These are phyloP conservation scores for Drosophila elegans DNA, from an alignment of 1,140 invertebrate species.

Conservation along the genomic window DNA sequence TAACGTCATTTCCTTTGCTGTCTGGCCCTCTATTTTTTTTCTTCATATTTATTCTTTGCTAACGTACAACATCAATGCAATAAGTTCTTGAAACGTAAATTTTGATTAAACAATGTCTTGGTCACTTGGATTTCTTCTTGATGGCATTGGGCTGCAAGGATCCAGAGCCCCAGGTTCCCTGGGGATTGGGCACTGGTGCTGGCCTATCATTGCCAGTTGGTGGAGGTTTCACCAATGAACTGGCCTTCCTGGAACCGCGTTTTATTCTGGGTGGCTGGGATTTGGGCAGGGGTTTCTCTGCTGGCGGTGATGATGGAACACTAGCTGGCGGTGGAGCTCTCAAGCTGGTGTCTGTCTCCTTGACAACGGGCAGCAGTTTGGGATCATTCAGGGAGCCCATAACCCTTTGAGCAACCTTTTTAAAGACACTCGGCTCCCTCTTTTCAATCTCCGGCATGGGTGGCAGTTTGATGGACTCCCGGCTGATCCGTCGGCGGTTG, in stretches of 20 bases:
- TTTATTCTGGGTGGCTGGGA: constrained; percentile 7
- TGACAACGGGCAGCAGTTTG: neutral
- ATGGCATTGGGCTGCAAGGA: neutral
- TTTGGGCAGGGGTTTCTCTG: neutral
- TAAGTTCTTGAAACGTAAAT: constrained; percentile 42
- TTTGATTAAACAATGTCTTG: constrained; percentile 23
- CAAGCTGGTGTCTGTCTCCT: neutral
- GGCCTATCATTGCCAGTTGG: constrained; percentile 26
- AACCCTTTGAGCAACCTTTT: neutral
- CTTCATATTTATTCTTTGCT: constrained; percentile 11
- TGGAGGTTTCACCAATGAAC: neutral
- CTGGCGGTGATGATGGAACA: neutral
- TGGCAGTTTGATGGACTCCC: constrained; percentile 4
- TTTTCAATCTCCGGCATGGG: constrained; percentile 18
- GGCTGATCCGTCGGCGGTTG: constrained; percentile 8
- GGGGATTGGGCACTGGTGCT: constrained; percentile 38
- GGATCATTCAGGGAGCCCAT: neutral
- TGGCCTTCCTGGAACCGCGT: neutral
- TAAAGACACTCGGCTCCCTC: neutral
- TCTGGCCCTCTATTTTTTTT: constrained; percentile 22
- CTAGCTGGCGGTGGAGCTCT: neutral
- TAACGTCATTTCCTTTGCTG: constrained; percentile 72
- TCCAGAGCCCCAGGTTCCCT: constrained; percentile 33
- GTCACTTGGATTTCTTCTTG: constrained; percentile 5
- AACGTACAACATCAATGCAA: constrained; percentile 43